A percentile compares a stretch with the other conserved stretches of the same genome.
Conservation (phyloP, 2,797 vertebrate genomes). For the Sebastes matsubarae region DNA sequence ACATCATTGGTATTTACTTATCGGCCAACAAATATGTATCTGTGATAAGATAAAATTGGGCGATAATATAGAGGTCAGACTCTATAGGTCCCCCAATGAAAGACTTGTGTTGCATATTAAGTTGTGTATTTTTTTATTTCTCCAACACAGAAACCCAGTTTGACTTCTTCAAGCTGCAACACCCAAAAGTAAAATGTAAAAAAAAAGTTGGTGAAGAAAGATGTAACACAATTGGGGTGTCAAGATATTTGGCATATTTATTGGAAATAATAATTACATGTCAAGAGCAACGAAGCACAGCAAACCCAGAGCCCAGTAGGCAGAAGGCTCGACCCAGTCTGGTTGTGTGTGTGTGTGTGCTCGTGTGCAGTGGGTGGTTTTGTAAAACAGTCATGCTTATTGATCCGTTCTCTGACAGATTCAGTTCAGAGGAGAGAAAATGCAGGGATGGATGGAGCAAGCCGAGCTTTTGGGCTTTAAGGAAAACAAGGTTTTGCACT, state of each 20-base stretch:
- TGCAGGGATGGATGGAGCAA: conserved; percentile 11
- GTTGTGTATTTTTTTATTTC: background rate
- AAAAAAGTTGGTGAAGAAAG: background rate
- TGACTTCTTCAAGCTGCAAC: background rate
- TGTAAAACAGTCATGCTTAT: conserved; percentile 41
- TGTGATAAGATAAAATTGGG: background rate
- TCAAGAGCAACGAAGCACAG: background rate
- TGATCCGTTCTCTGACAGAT: conserved; percentile 50
- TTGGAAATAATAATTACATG: background rate
- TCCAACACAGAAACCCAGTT: background rate
- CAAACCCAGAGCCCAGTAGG: conserved; percentile 2
- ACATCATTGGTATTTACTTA: background rate
- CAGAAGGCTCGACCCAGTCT: conserved; percentile 9
- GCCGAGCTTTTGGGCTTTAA: conserved; percentile 12
- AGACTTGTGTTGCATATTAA: background rate
- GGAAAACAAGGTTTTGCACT: conserved; percentile 8
- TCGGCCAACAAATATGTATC: background rate
- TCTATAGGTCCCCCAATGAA: background rate
- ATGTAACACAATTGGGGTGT: background rate
- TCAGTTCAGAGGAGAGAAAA: conserved; percentile 47
- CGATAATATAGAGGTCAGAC: background rate
- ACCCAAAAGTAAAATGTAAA: background rate
- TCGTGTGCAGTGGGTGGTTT: conserved; percentile 23
- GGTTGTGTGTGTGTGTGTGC: background rate
- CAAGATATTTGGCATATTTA: background rate